Percentiles rank a stretch among this genome's conserved stretches.
Evolutionary conservation across 2,797 vertebrate species (phyloP).

Genomic region (Peromyscus melanophrys): DNA sequence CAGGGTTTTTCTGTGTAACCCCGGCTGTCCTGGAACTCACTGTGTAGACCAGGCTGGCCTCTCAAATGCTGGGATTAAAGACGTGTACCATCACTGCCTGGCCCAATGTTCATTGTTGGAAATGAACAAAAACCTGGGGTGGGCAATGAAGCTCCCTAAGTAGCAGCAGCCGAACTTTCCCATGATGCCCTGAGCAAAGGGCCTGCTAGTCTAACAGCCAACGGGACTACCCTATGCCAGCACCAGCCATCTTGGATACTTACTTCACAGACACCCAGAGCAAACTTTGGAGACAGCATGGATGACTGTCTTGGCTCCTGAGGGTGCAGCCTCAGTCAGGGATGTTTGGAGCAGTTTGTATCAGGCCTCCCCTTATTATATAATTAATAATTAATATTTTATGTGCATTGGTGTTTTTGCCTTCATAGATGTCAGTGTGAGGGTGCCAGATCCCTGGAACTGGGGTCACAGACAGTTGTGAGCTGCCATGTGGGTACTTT

Average conservation of each 20-base stretch:
- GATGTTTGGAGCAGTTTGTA: background rate
- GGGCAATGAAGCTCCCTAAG: background rate
- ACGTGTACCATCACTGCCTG: background rate
- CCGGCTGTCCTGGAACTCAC: background rate
- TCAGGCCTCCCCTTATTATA: background rate
- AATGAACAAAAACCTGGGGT: background rate
- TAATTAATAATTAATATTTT: background rate
- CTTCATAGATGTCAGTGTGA: too few species aligned
- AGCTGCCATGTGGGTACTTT: background rate
- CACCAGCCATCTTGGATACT: background rate
- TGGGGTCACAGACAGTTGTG: background rate
- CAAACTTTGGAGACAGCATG: background rate
- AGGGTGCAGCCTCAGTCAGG: background rate
- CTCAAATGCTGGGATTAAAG: background rate
- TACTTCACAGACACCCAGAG: background rate
- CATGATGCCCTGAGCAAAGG: background rate
- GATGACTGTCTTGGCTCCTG: background rate
- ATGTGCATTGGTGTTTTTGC: background rate
- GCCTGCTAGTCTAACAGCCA: background rate
- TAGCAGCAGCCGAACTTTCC: background rate
- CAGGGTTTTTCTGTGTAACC: background rate
- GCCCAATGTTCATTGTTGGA: background rate
- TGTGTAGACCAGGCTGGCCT: background rate
- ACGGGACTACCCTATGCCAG: background rate
- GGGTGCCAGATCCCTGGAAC: background rate